Base-by-base conservation (phyloP, 2,888 invertebrate genomes). In the Drosophila prolongata region DNA sequence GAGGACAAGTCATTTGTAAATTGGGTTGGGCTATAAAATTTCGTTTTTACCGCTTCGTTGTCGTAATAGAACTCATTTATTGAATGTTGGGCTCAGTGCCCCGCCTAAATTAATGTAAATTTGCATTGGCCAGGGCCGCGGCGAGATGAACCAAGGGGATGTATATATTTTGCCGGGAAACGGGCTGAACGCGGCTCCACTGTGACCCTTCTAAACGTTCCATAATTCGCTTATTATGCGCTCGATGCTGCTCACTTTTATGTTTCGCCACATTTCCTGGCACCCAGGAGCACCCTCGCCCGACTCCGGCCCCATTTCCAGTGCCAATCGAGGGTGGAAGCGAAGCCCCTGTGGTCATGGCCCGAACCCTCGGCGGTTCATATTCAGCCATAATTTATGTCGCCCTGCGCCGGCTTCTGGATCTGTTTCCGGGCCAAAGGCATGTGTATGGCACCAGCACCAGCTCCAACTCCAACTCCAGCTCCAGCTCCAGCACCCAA, bases 51-150 rank as follows among this genome's bases (percentile, higher is more conserved):
- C 88, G 90, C 89, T 91, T 90, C 87, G 89, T 87, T 89, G 91
- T 85, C 74, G 79, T 91, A 91, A 91, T 90, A 90, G 90, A 90
- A 84, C 89, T 87, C 90, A 91, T 91, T 91, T 91, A 91, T 91
- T 91, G 91, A 64, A 74, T 42, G 53, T 6, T 19, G 30, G 30
- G 43, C 44, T 27, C 43, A 1, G 13, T 16, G 30, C 43, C 46
- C 46, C 40, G 55, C 78, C 71, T 68, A 75, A 84, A 78, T 80
- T 84, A 82, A 82, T 84, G 87, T 80, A 87, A 87, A 87, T 87
- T 82, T 87, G 66, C 75, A 78, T 81, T 69, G 76, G 62, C 66
- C 68, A 58, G 55, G 70, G 73, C 43, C 49, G 59, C 8, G 24
- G 34, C 10, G 3, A 2, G 11, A 16, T 19, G 43, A 6, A 43